Percentiles rank a stretch among this genome's conserved stretches.
Conservation (phyloP, 2,113 vertebrate species). For the Siniperca knerii region DNA sequence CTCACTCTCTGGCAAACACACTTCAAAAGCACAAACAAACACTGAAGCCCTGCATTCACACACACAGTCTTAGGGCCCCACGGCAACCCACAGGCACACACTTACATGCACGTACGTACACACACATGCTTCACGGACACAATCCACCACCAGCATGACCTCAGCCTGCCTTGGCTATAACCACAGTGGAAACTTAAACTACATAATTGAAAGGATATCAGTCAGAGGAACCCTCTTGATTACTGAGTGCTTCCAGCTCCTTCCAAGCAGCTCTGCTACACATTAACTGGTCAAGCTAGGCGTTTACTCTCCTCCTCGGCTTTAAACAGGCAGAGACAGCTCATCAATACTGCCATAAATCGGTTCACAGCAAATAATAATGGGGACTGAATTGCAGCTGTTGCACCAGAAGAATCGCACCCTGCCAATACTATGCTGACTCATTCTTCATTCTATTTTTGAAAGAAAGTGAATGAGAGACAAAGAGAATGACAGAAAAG, state of each 20-base stretch:
- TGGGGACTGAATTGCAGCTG: constrained; percentile 59
- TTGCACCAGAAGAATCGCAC: constrained; percentile 54
- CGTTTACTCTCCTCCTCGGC: constrained; percentile 44
- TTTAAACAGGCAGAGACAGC: constrained; percentile 60
- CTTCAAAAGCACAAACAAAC: constrained; percentile 50
- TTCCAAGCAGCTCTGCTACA: constrained; percentile 66
- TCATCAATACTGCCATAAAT: constrained; percentile 76
- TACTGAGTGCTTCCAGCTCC: constrained; percentile 78
- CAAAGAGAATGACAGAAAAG: constrained; percentile 40
- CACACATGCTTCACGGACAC: constrained; percentile 47
- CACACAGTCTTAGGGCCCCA: background rate
- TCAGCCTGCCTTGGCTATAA: constrained; percentile 70
- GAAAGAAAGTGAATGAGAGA: constrained; percentile 34
- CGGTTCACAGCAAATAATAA: constrained; percentile 69
- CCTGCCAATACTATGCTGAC: constrained; percentile 67
- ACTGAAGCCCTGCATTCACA: constrained; percentile 19
- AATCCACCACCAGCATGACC: constrained; percentile 69
- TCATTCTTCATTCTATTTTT: constrained; percentile 61
- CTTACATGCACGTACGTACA: background rate
- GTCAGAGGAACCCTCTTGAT: constrained; percentile 75
- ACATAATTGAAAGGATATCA: constrained; percentile 83
- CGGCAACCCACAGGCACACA: constrained; percentile 26
- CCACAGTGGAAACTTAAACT: constrained; percentile 83
- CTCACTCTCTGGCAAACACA: constrained; percentile 53
- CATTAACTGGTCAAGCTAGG: constrained; percentile 69